A percentile compares a stretch with the other conserved stretches of the same genome.
These are phyloP conservation scores for Eulemur rufifrons DNA, from an alignment of 2,113 vertebrate species.

Conservation along the genomic window DNA sequence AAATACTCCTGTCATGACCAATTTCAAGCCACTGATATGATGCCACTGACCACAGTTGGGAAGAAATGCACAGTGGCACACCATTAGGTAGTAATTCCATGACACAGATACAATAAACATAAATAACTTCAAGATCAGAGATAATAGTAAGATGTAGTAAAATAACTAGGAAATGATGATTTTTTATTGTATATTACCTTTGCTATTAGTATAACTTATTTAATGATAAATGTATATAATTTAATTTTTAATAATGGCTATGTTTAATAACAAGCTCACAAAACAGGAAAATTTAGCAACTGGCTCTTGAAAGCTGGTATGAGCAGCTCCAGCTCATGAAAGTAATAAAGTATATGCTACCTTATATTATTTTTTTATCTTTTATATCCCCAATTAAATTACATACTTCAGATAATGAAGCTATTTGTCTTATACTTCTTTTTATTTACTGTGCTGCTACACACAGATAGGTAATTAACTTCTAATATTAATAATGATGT, in stretches of 20 bases:
- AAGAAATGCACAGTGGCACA: rapidly evolving
- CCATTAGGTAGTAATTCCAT: not conserved
- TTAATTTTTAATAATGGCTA: slow-evolving; percentile 19
- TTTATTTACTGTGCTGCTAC: not conserved
- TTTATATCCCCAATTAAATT: not conserved
- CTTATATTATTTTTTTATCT: not conserved
- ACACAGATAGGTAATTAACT: not conserved
- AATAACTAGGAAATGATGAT: not conserved
- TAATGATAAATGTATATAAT: not conserved
- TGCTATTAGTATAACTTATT: not conserved
- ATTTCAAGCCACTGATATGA: not conserved
- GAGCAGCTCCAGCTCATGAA: not conserved
- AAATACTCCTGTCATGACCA: not conserved
- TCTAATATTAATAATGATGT: not conserved
- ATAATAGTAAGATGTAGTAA: not conserved
- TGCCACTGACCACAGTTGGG: not conserved
- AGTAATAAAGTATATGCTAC: not conserved
- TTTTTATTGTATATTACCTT: not conserved
- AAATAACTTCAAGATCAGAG: not conserved
- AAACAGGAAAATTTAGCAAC: not conserved
- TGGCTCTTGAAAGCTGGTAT: not conserved
- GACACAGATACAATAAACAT: not conserved
- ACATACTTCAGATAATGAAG: not conserved
- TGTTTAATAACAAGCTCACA: not conserved
- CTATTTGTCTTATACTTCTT: not conserved